Conservation (phyloP, 2,113 vertebrate genomes). For the Ciconia maguari region DNA sequence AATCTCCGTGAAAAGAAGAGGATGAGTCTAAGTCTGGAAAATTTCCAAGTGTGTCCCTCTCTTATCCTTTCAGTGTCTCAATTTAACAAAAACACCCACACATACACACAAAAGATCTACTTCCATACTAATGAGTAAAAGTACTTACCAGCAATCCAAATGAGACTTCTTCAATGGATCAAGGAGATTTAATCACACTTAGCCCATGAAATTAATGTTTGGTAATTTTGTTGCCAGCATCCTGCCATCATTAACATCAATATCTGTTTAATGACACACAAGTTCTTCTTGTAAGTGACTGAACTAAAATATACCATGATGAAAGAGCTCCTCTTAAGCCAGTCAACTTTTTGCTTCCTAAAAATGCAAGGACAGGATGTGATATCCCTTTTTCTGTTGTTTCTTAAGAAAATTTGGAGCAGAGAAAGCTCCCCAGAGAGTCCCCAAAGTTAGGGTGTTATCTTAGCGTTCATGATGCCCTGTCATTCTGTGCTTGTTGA, state of each 20-base stretch:
- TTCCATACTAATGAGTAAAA: not conserved
- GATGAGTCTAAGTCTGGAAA: not conserved
- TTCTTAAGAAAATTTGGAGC: not conserved
- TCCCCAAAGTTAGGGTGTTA: not conserved
- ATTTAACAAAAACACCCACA: conserved; percentile 14
- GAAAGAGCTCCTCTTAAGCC: not conserved
- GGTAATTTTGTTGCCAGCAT: not conserved
- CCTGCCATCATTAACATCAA: not conserved
- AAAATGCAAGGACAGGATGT: not conserved
- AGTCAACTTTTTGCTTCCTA: not conserved
- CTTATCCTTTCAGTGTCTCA: not conserved
- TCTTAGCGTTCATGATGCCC: not conserved
- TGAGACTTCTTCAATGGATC: not conserved
- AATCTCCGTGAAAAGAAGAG: not conserved
- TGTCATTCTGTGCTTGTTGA: not conserved
- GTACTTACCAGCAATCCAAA: not conserved
- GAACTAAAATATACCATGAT: not conserved
- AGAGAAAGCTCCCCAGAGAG: not conserved
- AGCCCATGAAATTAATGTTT: not conserved
- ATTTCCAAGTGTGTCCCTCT: not conserved
- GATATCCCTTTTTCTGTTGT: not conserved
- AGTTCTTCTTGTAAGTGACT: not conserved
- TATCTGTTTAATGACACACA: not conserved
- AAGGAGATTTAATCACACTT: not conserved
- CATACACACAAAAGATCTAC: not conserved